These are phyloP conservation scores for Mesaphorura yosii DNA, from an alignment of 1,140 invertebrate species.

Conservation along the genomic window DNA sequence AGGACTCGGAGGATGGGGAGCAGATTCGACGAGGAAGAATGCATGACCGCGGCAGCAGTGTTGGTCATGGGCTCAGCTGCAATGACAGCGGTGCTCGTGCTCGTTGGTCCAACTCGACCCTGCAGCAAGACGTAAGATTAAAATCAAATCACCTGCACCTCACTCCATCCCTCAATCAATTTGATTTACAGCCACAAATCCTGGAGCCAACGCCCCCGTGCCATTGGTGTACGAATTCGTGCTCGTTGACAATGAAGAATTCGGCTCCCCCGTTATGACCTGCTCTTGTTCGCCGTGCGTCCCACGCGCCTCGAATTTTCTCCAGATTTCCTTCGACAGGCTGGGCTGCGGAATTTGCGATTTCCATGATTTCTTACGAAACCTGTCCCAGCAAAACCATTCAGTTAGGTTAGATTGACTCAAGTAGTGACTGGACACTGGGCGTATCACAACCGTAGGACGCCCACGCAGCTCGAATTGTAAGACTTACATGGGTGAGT, in stretches of 20 bases:
- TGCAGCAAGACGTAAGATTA: no score
- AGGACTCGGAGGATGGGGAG: conserved; percentile 26
- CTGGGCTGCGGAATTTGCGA: conserved; percentile 11
- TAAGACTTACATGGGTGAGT: conserved; percentile 29
- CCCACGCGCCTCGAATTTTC: conserved; percentile 10
- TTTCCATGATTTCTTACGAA: conserved; percentile 26
- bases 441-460: background rate
- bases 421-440: no score
- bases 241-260: no score
- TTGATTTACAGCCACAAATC: background rate
- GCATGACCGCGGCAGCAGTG: background rate
- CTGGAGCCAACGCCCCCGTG: background rate
- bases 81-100: no score
- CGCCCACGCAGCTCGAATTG: no score
- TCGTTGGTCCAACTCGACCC: no score
- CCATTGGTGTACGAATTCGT: no score
- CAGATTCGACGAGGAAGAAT: conserved; percentile 25
- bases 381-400: conserved; percentile 12
- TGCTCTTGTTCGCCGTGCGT: background rate
- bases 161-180: background rate
- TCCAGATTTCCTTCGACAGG: conserved; percentile 26
- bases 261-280: background rate
- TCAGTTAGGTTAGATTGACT: no score
- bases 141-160: no score
- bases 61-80: no score